A percentile compares a stretch with the other conserved stretches of the same genome.
These are phyloP conservation scores for Menura novaehollandiae DNA, from an alignment of 2,113 vertebrate genomes.

Conservation along the genomic window DNA sequence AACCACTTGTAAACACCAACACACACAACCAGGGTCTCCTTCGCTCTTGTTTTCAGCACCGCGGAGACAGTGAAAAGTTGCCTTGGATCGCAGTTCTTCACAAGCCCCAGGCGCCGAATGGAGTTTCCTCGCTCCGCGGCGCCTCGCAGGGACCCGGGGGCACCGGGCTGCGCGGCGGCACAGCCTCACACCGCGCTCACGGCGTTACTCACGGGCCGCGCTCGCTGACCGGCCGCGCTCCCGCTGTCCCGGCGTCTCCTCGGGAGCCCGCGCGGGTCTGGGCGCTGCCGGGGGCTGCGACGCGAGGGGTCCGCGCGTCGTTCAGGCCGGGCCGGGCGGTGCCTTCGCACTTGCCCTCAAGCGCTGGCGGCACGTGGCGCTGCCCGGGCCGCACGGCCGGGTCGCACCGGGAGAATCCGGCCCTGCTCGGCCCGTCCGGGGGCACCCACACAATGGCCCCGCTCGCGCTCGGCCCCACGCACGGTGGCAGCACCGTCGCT, in stretches of 20 bases:
- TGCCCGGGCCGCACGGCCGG: not conserved
- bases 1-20: constrained; percentile 22
- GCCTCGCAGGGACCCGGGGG: not conserved
- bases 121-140: not conserved
- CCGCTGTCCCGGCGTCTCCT: not conserved
- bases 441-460: constrained; percentile 23
- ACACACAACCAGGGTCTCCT: not conserved
- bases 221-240: not conserved
- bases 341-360: not conserved
- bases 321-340: not conserved
- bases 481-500: constrained; percentile 14
- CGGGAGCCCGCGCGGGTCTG: fast-evolving
- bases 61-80: not conserved
- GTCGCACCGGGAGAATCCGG: not conserved
- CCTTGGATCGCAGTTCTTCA: not conserved
- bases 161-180: not conserved
- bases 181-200: not conserved
- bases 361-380: not conserved
- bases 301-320: not conserved
- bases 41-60: not conserved
- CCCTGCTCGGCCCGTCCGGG: not conserved
- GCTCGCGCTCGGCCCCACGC: not conserved
- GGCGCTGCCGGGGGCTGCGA: not conserved
- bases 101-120: not conserved
- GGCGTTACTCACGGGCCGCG: not conserved